phyloP scores from a whole-genome alignment of 2,113 vertebrate species.

The Fregetta grallaria region DNA sequence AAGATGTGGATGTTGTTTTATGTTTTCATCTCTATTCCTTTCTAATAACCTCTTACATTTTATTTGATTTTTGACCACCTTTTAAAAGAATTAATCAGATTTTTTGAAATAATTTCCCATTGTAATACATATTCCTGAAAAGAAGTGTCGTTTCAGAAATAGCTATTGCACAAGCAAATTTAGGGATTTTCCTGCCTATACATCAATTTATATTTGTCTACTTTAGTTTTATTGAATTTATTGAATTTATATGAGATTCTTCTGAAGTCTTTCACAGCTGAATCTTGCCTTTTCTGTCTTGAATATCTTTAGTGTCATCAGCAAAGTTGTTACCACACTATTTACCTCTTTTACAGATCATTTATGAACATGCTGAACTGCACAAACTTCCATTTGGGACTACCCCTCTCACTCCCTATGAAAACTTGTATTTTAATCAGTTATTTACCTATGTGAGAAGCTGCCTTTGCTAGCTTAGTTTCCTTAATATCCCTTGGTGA shows the following conservation, averaged over 20 bases:
- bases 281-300: background rate
- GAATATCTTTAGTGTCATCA: background rate
- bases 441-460: background rate
- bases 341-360: background rate
- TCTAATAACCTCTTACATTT: background rate
- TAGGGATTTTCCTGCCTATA: fast-evolving
- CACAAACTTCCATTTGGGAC: background rate
- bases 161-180: background rate
- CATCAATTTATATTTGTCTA: background rate
- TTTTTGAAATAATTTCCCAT: background rate
- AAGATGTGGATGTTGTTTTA: background rate
- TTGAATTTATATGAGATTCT: no score
- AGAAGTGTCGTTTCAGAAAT: background rate
- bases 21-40: background rate
- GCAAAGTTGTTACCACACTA: background rate
- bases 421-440: background rate
- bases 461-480: background rate
- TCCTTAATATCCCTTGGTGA: background rate
- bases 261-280: background rate
- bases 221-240: no score
- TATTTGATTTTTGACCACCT: background rate
- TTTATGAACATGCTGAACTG: background rate
- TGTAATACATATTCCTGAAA: background rate
- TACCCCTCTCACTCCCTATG: background rate
- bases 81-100: background rate